Evolutionary conservation across 1,140 invertebrate genomes (phyloP).

Genomic region (Pogonomyrmex californicus): DNA sequence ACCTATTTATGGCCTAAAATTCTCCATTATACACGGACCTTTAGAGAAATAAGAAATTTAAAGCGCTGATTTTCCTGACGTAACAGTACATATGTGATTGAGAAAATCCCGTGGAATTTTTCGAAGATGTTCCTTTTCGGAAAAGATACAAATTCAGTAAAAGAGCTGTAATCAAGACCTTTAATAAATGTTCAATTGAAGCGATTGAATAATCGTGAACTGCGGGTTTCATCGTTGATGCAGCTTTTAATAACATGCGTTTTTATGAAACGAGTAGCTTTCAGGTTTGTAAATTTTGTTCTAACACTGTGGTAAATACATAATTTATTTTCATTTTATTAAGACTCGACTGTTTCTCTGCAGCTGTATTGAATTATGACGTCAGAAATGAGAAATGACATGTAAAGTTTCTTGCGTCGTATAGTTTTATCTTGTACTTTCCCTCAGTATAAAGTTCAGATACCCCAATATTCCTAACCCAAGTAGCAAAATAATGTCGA

Average conservation of each 20-base stretch:
- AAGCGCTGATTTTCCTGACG: too few relatives aligned
- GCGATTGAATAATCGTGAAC: background rate
- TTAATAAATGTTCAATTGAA: background rate
- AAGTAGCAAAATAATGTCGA: too few relatives aligned
- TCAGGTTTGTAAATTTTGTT: background rate
- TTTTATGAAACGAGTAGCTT: conserved; percentile 31
- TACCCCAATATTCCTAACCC: too few relatives aligned
- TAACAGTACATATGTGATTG: background rate
- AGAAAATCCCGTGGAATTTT: conserved; percentile 15
- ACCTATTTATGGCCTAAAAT: background rate
- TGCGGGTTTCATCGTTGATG: background rate
- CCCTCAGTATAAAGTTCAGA: too few relatives aligned
- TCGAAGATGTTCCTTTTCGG: background rate
- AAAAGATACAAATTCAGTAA: background rate
- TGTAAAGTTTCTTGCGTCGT: too few relatives aligned
- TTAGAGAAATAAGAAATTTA: too few relatives aligned
- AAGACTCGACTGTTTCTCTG: too few relatives aligned
- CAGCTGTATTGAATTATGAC: too few relatives aligned
- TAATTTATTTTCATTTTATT: conserved; percentile 6
- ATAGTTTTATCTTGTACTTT: too few relatives aligned
- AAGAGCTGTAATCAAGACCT: background rate
- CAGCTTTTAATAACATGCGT: conserved; percentile 12
- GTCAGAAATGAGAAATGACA: too few relatives aligned
- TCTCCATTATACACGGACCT: conserved; percentile 17
- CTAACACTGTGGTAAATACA: background rate